Evolutionary conservation across 2,797 vertebrate species (phyloP), one percentile per base, ranked within the genome.

Genomic region (Macrochelys suwanniensis): DNA sequence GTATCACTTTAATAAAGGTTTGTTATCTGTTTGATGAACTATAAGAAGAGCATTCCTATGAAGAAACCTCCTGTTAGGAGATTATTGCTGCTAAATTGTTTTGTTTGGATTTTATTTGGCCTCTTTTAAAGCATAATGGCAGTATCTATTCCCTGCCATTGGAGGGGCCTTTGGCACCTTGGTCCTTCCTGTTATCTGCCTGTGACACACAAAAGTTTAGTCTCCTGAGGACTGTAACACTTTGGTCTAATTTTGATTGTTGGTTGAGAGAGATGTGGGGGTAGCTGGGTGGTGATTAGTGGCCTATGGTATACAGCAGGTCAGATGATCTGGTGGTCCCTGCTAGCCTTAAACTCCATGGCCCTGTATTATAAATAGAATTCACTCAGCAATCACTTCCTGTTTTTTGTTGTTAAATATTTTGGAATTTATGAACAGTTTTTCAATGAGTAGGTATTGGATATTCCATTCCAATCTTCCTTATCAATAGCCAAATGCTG

Each of bases 21-120:
- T 81, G 37, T 81, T 74, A 86, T 91, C 28, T 89, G 11, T 79
- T 82, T 85, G 49, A 6, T 1, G 2, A 83, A 59, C 42, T 76
- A 5, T 57, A 61, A 2, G 1, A 61, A 76, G 28, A 82, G n/a
- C 11, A 19, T 17, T 54, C 71, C n/a, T 80, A 42, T 11, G 59
- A 23, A 25, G 23, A 28, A 59, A 77, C 51, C 45, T 82, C 15
- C 79, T 79, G 59, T 71, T 47, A 21, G 68, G 77, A 11, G 84
- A 89, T 91, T 87, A 28, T 37, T 51, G 89, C 83, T 84, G 12
- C 78, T 77, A 85, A 2, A 10, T 9, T 19, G 7, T 11, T 3
- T 81, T 84, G 65, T 37, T 93, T 85, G 49, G 16, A 33, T 80
- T 74, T 81, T 10, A 45, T 86, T 61, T 86, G 56, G 37, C 88